Evolutionary conservation across 2,797 vertebrate species (phyloP).

Genomic region (Gobionotothen gibberifrons): DNA sequence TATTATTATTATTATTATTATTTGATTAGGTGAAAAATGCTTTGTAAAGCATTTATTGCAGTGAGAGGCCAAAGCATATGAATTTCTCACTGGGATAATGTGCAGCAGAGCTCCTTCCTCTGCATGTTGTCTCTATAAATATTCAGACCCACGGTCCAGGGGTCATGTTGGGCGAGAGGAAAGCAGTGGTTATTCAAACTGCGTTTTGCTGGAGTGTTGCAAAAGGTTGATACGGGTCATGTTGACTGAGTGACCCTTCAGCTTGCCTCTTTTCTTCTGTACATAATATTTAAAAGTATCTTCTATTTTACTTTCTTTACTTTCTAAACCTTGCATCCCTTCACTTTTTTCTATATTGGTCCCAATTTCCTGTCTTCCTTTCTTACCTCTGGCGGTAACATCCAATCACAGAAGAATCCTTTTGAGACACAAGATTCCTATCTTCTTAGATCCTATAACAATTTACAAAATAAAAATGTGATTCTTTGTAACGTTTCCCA

Average conservation of each 20-base stretch:
- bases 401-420: too few relatives aligned
- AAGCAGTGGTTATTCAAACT: constrained; percentile 58
- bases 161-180: constrained; percentile 40
- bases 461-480: too few relatives aligned
- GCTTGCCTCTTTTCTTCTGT: constrained; percentile 42
- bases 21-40: constrained; percentile 56
- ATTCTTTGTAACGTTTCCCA: too few relatives aligned
- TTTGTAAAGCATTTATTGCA: constrained; percentile 64
- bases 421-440: too few relatives aligned
- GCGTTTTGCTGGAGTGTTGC: constrained; percentile 41
- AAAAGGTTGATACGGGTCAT: constrained; percentile 50
- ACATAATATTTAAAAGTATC: constrained; percentile 36
- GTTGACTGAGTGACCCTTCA: constrained; percentile 45
- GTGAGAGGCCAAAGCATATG: constrained; percentile 44
- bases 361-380: too few relatives aligned
- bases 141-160: constrained; percentile 56
- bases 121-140: constrained; percentile 60
- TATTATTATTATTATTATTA: constrained; percentile 43
- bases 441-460: too few relatives aligned
- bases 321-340: not conserved
- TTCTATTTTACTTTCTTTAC: not conserved
- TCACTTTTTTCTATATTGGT: too few relatives aligned
- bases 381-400: too few relatives aligned
- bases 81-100: constrained; percentile 69
- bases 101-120: constrained; percentile 54